Base-by-base conservation (phyloP, 23 tunicate genomes). In the Phallusia fumigata region DNA sequence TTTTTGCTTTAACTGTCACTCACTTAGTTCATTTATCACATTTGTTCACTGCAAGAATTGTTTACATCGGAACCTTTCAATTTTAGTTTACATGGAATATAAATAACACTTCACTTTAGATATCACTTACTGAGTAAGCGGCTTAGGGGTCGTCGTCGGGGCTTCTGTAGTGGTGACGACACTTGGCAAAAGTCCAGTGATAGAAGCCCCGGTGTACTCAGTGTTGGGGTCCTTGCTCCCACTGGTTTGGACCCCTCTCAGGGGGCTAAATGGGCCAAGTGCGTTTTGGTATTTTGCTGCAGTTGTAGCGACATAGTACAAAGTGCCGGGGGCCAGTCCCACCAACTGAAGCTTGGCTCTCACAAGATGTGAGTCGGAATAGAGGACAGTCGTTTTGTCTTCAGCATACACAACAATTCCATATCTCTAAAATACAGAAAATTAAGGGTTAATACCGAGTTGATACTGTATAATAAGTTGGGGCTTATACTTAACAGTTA, bases 311-410 rank as follows among this genome's bases (percentile, higher is more conserved):
- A 58, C 73, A 49, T 79, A 76, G 65, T 88, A 88, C 36, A 31
- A 28, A 19, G 86, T 82, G 33, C 79, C 82, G 0, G 91, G 91
- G 28, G 86, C 49, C 0, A 88, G 91, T 0, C 35, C 52, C 2
- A 51, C 83, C 8, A 88, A 3, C 8, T 47, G 32, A 16, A 88
- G 49, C 47, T 58, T 50, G 36, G 36, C 47, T 40, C 75, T 35
- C 19, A 87, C 64, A 31, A 88, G 49, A 18, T 82, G 52, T 5
- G 76, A 81, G 65, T 82, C 73, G n/a, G 51, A 33, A 33, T 88
- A 88, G 2, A 88, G 33, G 13, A 77, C 75, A 1, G 81, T 75
- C 22, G 35, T 76, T 76, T 47, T 65, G 69, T 64, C 78, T 31
- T 76, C 82, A 52, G 35, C 82, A 13, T 44, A 75, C 53, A 86